Evolutionary conservation across 2,113 vertebrate species (phyloP).

Genomic region (Anolis carolinensis): DNA sequence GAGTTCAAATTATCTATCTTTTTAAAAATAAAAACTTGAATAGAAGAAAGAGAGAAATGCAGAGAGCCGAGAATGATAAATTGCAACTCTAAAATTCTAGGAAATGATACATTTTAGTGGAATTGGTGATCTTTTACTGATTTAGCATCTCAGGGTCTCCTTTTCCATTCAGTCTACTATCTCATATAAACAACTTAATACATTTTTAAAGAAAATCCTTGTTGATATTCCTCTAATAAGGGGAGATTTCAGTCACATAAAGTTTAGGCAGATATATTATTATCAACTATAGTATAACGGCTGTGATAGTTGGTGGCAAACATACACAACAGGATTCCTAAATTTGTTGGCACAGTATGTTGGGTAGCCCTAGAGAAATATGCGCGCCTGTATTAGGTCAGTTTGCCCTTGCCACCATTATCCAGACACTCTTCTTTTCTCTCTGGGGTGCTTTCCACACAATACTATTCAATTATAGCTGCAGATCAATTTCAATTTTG

Average conservation of each 20-base stretch:
- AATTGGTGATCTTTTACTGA: fast-evolving
- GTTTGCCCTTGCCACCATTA: not conserved
- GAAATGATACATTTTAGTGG: not conserved
- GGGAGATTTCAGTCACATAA: not conserved
- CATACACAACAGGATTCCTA: not conserved
- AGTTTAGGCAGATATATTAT: too few species aligned
- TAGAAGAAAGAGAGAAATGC: not conserved
- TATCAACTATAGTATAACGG: not conserved
- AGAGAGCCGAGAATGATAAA: not conserved
- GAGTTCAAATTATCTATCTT: constrained; percentile 51
- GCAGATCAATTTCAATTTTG: too few species aligned
- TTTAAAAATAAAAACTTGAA: not conserved
- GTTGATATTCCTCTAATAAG: not conserved
- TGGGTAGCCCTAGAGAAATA: too few species aligned
- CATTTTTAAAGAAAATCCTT: not conserved
- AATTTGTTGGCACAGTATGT: not conserved
- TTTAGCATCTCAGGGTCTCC: not conserved
- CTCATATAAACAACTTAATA: not conserved
- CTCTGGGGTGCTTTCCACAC: too few species aligned
- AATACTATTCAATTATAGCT: too few species aligned
- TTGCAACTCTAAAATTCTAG: fast-evolving
- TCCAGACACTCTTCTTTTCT: not conserved
- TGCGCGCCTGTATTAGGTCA: not conserved
- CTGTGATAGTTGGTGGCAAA: not conserved
- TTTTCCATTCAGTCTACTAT: not conserved